Conservation (phyloP, 2,888 invertebrate genomes). For the Leucophenga maculata region DNA sequence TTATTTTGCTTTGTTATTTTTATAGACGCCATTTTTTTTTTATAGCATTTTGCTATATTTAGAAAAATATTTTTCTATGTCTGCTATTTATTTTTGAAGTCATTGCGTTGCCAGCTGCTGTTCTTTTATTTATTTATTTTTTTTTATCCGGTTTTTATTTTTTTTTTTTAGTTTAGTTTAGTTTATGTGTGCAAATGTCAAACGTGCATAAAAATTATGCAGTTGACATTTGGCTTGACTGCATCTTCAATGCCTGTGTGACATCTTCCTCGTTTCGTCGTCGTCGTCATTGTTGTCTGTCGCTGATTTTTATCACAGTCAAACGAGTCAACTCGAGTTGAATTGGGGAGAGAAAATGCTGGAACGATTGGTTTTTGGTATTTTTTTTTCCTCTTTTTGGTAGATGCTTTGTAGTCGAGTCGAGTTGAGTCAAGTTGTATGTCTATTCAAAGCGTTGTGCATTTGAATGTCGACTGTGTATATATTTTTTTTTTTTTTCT, state of each 20-base stretch:
- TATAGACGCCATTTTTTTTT: no score
- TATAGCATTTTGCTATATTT: no score
- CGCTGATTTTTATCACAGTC: constrained; percentile 11
- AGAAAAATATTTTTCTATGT: no score
- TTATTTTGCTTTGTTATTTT: no score
- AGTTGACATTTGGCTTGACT: constrained; percentile 12
- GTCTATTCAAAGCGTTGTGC: neutral
- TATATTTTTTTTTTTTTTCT: no score
- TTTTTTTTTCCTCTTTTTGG: neutral
- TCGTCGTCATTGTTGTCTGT: neutral
- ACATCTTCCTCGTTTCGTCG: neutral
- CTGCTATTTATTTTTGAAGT: no score
- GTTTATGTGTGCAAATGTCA: constrained; percentile 1
- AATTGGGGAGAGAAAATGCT: no score
- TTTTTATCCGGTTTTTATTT: neutral
- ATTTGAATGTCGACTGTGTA: neutral
- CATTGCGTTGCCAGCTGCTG: neutral
- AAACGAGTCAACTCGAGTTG: no score
- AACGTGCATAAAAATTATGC: constrained; percentile 19
- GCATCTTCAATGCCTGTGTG: constrained; percentile 3
- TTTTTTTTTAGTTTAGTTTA: neutral
- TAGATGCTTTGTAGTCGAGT: neutral
- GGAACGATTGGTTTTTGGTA: no score
- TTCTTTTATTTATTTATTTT: neutral
- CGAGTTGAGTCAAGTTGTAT: neutral